Evolutionary conservation across 2,888 invertebrate genomes (phyloP), one percentile per base, ranked within the genome.

Genomic region (Tinea semifulvella): DNA sequence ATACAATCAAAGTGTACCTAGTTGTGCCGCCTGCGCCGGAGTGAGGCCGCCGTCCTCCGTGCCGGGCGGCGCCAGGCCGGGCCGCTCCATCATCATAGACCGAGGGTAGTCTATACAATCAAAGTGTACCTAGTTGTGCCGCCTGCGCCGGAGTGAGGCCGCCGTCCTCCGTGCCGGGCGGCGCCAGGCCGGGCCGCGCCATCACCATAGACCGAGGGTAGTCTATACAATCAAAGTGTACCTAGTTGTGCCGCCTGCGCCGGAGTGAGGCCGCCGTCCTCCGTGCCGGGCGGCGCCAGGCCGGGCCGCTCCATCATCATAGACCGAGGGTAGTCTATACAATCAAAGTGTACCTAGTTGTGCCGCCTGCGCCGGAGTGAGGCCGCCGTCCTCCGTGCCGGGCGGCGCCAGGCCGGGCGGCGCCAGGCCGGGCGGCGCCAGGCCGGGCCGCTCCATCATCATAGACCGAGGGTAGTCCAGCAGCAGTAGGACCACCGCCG

Each of bases 31-130:
- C n/a, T n/a, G n/a, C n/a, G n/a, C 35, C 38, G 26, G 25, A 40
- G 38, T 14, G 5, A 11, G 5, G 16, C 16, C 16, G 4, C 5
- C 16, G 57, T 55, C 56, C 63, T 53, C 60, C 55, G 49, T 61
- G 57, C 49, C 63, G 63, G 19, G 63, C 58, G 56, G 50, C 61
- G 53, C 51, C 53, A 65, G 63, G 48, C 52, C 57, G 76, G 66
- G 79, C 67, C 68, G 69, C n/a, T 84, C 85, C 80, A 91, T 82
- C 84, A 90, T 85, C 68, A 91, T 87, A 61, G 91, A 88, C 76
- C 93, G 93, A 20, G 96, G 96, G 79, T 92, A 98, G 75, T 98
- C 98, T 53, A 99, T n/a, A n/a, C n/a, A n/a, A n/a, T n/a, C n/a
- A n/a, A n/a, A n/a, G n/a, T n/a, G n/a, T n/a, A n/a, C n/a, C n/a